Conservation (phyloP, 2,888 invertebrate genomes). For the Metacarcinus magister region DNA sequence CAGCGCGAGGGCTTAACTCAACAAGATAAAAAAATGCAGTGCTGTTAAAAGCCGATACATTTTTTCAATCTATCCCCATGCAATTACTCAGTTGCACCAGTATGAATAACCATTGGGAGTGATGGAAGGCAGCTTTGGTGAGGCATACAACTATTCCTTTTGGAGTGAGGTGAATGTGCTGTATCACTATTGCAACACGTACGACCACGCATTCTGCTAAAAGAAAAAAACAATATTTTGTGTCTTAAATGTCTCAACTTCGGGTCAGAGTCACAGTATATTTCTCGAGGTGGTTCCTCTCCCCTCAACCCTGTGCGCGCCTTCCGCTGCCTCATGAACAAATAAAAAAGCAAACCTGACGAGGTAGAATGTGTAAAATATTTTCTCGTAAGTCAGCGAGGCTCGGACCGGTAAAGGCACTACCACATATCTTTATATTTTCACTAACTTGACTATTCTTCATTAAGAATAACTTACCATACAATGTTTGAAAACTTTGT, state of each 20-base stretch:
- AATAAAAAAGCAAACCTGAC: constrained; percentile 19
- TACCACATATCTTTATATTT: not conserved
- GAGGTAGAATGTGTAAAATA: constrained; percentile 36
- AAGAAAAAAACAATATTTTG: not conserved
- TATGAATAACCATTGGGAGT: constrained; percentile 39
- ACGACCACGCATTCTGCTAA: not conserved
- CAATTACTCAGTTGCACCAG: not conserved
- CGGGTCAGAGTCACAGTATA: not conserved
- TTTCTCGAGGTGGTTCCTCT: not conserved
- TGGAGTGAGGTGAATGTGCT: not conserved
- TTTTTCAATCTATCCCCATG: constrained; percentile 39
- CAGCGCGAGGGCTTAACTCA: not conserved
- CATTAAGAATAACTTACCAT: not conserved
- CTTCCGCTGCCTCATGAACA: not conserved
- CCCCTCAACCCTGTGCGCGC: not conserved
- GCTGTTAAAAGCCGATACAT: not conserved
- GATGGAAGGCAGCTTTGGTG: not conserved
- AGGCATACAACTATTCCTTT: constrained; percentile 32
- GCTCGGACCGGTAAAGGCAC: not conserved
- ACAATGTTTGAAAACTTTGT: not conserved
- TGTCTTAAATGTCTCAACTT: not conserved
- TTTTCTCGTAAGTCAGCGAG: not conserved
- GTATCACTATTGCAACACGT: not conserved
- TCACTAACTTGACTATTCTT: not conserved
- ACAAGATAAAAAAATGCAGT: not conserved